A percentile compares a stretch with the other conserved stretches of the same genome.
phyloP scores from a whole-genome alignment of 53 echinoderm and acorn worm genomes.

The Patiria pectinifera region DNA sequence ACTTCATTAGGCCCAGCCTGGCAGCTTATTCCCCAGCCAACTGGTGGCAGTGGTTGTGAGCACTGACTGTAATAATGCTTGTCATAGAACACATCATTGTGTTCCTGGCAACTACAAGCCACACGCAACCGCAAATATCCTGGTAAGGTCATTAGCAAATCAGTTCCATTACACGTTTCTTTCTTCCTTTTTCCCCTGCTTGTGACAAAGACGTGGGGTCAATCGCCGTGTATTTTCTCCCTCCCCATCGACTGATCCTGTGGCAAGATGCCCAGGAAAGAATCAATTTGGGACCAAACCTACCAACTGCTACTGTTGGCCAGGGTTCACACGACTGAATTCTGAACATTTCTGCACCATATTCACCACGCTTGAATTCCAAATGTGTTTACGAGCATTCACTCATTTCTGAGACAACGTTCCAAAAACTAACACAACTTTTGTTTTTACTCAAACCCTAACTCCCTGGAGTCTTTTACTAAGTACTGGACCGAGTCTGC shows the following conservation, averaged over 20 bases:
- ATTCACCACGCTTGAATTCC: too few species aligned
- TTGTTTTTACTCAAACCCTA: too few species aligned
- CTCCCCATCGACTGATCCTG: background rate
- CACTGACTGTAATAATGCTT: background rate
- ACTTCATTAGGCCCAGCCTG: conserved; percentile 18
- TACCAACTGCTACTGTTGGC: background rate
- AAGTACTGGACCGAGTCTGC: too few species aligned
- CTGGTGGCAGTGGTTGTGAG: background rate
- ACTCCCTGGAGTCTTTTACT: too few species aligned
- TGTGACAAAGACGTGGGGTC: background rate
- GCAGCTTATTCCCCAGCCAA: background rate
- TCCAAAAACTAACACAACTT: too few species aligned
- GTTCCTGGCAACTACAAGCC: background rate
- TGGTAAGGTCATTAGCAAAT: background rate
- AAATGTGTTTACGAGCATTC: too few species aligned
- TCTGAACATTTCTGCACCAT: background rate
- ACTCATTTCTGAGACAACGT: too few species aligned
- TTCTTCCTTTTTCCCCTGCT: background rate
- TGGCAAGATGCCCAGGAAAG: background rate
- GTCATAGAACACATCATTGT: background rate
- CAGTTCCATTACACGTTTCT: background rate
- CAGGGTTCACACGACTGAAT: too few species aligned
- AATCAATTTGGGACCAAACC: background rate
- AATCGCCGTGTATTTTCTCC: background rate
- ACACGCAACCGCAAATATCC: background rate